A percentile compares a stretch with the other conserved stretches of the same genome.
These are phyloP conservation scores for Brachionus rubens DNA, from an alignment of 1,140 invertebrate species.

Conservation along the genomic window DNA sequence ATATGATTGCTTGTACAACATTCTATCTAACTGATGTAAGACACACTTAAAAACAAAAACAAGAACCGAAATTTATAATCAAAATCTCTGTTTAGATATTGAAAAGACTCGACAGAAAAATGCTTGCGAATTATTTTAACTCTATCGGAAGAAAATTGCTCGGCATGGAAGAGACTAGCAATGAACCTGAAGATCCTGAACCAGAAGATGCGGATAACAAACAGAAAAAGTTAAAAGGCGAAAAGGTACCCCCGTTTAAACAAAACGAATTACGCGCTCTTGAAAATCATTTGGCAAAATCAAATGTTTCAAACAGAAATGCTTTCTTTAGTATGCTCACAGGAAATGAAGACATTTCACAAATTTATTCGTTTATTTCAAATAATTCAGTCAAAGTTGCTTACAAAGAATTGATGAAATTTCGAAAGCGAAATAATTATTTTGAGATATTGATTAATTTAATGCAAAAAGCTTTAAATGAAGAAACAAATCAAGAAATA, in stretches of 20 bases:
- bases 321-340: conserved; percentile 28
- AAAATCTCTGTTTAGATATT: conserved; percentile 50
- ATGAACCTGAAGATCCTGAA: conserved; percentile 49
- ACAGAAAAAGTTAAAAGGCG: conserved; percentile 36
- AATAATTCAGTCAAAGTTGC: conserved; percentile 27
- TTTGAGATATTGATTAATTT: conserved; percentile 58
- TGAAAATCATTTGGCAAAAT: conserved; percentile 56
- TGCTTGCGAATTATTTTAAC: conserved; percentile 54
- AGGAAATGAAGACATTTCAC: conserved; percentile 28
- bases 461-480: conserved; percentile 57
- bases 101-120: conserved; percentile 55
- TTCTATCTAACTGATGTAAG: conserved; percentile 58
- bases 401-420: conserved; percentile 50
- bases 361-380: conserved; percentile 20
- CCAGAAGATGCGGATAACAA: conserved; percentile 49
- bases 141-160: conserved; percentile 55
- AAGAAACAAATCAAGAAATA: conserved; percentile 54
- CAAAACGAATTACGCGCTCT: conserved; percentile 58
- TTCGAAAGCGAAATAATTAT: conserved; percentile 54
- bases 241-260: conserved; percentile 47
- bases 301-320: conserved; percentile 49
- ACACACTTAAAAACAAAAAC: too few relatives aligned
- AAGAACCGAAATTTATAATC: background rate
- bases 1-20: conserved; percentile 60
- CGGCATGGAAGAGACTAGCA: conserved; percentile 49